Evolutionary conservation across 2,888 invertebrate species (phyloP).

Genomic region (Amblyteles armatorius): DNA sequence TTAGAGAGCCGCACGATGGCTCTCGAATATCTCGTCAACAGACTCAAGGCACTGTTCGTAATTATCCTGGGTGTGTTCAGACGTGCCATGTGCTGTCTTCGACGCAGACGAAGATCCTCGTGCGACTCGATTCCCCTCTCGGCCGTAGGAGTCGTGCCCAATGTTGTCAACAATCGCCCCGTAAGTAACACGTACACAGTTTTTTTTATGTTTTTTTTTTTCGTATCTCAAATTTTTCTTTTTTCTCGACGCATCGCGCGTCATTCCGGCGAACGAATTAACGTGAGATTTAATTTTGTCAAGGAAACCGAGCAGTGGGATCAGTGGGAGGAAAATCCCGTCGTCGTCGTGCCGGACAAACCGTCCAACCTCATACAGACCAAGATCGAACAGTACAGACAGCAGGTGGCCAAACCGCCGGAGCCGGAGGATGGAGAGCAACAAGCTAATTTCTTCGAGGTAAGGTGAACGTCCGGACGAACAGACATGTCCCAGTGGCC

Average conservation of each 20-base stretch:
- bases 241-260: neutral
- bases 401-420: constrained; percentile 85
- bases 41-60: constrained; percentile 86
- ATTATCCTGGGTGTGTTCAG: constrained; percentile 86
- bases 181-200: constrained; percentile 65
- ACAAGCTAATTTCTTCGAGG: constrained; percentile 87
- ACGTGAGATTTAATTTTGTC: constrained; percentile 32
- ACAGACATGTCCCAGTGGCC: too few relatives aligned
- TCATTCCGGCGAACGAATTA: neutral
- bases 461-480: constrained; percentile 67
- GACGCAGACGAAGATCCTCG: constrained; percentile 86
- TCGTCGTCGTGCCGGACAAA: constrained; percentile 81
- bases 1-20: constrained; percentile 78
- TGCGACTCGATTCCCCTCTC: constrained; percentile 87
- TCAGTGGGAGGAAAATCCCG: constrained; percentile 87
- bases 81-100: constrained; percentile 88
- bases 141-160: constrained; percentile 86
- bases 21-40: constrained; percentile 84
- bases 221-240: constrained; percentile 38
- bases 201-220: constrained; percentile 16
- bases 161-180: constrained; percentile 72
- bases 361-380: constrained; percentile 86
- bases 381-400: constrained; percentile 88
- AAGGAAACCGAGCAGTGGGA: constrained; percentile 86
- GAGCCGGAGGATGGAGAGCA: constrained; percentile 84